Conservation (phyloP, 1,140 invertebrate species). For the Zaprionus capensis region DNA sequence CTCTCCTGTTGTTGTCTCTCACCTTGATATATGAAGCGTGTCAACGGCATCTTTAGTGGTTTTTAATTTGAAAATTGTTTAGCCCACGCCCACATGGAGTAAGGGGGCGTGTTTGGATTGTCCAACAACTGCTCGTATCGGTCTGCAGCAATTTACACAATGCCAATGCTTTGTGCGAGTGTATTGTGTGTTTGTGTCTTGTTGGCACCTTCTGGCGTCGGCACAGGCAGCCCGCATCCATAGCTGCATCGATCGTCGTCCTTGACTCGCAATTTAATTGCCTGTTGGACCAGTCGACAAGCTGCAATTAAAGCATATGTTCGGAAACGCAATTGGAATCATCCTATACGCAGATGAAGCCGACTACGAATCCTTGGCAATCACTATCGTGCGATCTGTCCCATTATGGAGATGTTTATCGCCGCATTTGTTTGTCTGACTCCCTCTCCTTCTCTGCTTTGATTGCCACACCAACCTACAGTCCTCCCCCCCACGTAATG, state of each 20-base stretch:
- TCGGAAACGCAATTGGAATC: constrained; percentile 4
- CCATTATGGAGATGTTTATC: constrained; percentile 78
- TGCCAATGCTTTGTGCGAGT: background rate
- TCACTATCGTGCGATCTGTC: constrained; percentile 36
- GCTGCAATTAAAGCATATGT: constrained; percentile 79
- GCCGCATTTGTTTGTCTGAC: constrained; percentile 57
- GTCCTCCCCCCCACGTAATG: constrained; percentile 21
- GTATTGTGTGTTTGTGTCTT: constrained; percentile 46
- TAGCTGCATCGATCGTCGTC: constrained; percentile 26
- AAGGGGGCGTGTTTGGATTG: constrained; percentile 60
- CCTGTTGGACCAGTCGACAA: constrained; percentile 48
- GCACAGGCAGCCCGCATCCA: constrained; percentile 38
- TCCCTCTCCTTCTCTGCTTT: constrained; percentile 22
- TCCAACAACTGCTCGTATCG: constrained; percentile 67
- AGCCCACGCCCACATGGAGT: constrained; percentile 58
- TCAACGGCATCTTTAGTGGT: constrained; percentile 80
- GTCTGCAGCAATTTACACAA: constrained; percentile 28
- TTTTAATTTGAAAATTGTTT: constrained; percentile 80
- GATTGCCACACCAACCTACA: constrained; percentile 24
- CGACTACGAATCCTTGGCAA: background rate
- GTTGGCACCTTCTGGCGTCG: constrained; percentile 54
- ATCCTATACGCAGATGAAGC: background rate
- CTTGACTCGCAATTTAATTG: constrained; percentile 54
- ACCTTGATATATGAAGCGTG: constrained; percentile 78
- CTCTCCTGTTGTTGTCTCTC: background rate